Evolutionary conservation across 2,888 invertebrate species (phyloP), one percentile per base, ranked within the genome.

Genomic region (Dolomedes plantarius): DNA sequence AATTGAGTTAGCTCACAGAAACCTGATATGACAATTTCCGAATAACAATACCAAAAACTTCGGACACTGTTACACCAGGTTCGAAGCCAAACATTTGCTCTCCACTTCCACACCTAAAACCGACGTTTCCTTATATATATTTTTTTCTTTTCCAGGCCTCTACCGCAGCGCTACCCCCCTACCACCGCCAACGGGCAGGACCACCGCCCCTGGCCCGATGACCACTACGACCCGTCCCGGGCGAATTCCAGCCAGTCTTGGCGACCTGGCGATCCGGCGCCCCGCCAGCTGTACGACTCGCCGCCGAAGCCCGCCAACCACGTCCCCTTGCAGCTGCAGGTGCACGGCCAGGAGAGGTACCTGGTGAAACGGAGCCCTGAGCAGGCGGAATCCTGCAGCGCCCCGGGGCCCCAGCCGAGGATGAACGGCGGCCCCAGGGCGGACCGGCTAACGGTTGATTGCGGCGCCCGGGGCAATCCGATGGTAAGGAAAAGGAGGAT

Each of bases 261-360:
- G 6, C 19, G 56, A 23, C 32, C 69, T 0, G 36, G 31, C 1
- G 68, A 69, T 3, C 50, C 75, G 13, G 23, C 50, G 9, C 29
- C 67, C 31, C 72, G 78, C 3, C 68, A 68, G n/a, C 68, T 72
- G 13, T 85, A 85, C 39, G 78, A 78, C 7, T 73, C 78, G n/a
- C 78, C 85, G 1, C 85, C 85, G 11, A 78, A 78, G n/a, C 85
- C 85, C n/a, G 85, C 85, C 19, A 85, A 85, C 67, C 78, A 77
- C 13, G 85, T 85, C 7, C 85, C 85, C 0, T n/a, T 78, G 56
- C 83, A 77, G 28, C 56, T 83, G 29, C 76, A 73, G 28, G 71
- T 74, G 29, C 80, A 80, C 56, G n/a, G 5, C 23, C 80, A 80
- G 11, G 80, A 80, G 16, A 80, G 65, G 50, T 27, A 50, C 19